Evolutionary conservation across 2,797 vertebrate genomes (phyloP).

Genomic region (Anguilla obscura): DNA sequence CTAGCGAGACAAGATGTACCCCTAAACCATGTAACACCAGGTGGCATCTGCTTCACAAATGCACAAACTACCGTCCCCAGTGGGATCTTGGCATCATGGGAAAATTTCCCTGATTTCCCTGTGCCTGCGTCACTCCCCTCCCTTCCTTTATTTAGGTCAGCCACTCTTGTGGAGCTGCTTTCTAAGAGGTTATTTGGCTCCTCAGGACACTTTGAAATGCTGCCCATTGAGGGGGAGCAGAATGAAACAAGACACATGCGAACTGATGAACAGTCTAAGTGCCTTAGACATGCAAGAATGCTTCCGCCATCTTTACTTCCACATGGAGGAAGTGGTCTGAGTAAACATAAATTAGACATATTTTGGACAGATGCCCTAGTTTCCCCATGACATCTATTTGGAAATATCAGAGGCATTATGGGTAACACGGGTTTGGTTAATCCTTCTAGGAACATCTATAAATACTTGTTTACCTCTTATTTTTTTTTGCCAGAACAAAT

Average conservation of each 20-base stretch:
- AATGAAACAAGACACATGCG: background rate
- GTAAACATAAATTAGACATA: background rate
- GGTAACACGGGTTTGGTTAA: background rate
- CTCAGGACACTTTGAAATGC: background rate
- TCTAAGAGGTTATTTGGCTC: background rate
- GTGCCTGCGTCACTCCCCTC: background rate
- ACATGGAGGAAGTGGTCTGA: background rate
- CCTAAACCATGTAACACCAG: background rate
- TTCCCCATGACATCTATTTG: background rate
- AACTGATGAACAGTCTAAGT: conserved; percentile 1
- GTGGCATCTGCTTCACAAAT: background rate
- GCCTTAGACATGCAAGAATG: background rate
- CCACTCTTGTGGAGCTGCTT: background rate
- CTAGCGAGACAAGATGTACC: background rate
- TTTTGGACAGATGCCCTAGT: background rate
- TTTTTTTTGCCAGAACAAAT: background rate
- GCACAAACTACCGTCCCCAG: background rate
- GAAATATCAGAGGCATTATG: background rate
- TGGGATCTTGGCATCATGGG: background rate
- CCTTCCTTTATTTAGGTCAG: conserved; percentile 17
- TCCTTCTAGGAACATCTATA: background rate
- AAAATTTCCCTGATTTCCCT: background rate
- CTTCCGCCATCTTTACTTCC: background rate
- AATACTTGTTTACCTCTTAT: background rate
- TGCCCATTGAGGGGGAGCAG: conserved; percentile 3